A percentile compares a stretch with the other conserved stretches of the same genome.
phyloP scores from a whole-genome alignment of 2,888 invertebrate species.

The Cantharis lateralis region DNA sequence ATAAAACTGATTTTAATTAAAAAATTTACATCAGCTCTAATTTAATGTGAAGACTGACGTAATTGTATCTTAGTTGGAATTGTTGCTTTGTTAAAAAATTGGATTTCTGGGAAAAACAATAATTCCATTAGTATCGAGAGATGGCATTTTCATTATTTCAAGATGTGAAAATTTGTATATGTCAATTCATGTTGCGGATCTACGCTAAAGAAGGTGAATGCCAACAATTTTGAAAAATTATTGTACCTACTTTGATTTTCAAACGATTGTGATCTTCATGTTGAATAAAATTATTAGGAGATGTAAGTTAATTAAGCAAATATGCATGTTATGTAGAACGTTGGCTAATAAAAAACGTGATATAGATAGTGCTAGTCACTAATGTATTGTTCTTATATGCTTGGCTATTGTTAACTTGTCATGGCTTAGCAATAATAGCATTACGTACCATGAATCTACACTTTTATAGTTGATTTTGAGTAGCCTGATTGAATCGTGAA shows the following conservation, averaged over 20 bases:
- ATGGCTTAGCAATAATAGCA: constrained; percentile 45
- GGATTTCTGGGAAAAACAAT: not conserved
- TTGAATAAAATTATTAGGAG: constrained; percentile 17
- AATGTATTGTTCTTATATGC: constrained; percentile 49
- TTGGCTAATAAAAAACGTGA: constrained; percentile 39
- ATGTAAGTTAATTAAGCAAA: constrained; percentile 41
- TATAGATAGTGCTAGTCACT: constrained; percentile 48
- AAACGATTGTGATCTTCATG: constrained; percentile 15
- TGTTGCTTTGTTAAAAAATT: not conserved
- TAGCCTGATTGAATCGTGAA: constrained; percentile 21
- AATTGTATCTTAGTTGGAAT: not conserved
- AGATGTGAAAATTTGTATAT: too few species aligned
- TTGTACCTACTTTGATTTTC: not conserved
- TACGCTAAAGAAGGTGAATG: not conserved
- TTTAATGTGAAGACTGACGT: not conserved
- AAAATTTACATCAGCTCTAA: not conserved
- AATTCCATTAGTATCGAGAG: too few species aligned
- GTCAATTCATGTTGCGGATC: too few species aligned
- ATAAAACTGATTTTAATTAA: not conserved
- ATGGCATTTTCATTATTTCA: too few species aligned
- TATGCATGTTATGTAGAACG: constrained; percentile 41
- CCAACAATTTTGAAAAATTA: not conserved
- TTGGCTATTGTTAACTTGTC: constrained; percentile 46
- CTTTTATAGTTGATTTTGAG: constrained; percentile 33
- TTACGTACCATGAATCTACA: constrained; percentile 48